Evolutionary conservation across 2,113 vertebrate species (phyloP).

Genomic region (Felis catus): F.catus_Fca126_mat1.0 CM031411.1:94353501-94354000

Average conservation of each 20-base stretch:
- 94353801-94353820: not conserved
- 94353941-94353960: no score
- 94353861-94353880: not conserved
- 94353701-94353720: constrained; percentile 47
- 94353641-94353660: constrained; percentile 8
- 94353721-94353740: not conserved
- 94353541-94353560: not conserved
- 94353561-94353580: not conserved
- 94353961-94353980: not conserved
- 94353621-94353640: constrained; percentile 38
- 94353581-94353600: not conserved
- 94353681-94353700: not conserved
- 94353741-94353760: constrained; percentile 13
- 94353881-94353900: constrained; percentile 12
- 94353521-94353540: not conserved
- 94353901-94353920: not conserved
- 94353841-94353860: not conserved
- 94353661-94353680: not conserved
- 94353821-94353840: not conserved
- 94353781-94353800: not conserved
- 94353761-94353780: not conserved
- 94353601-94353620: constrained; percentile 24
- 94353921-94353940: not conserved
- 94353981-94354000: not conserved
- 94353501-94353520: not conserved